phyloP scores from a whole-genome alignment of 2,888 invertebrate species.

The Syritta pipiens region DNA sequence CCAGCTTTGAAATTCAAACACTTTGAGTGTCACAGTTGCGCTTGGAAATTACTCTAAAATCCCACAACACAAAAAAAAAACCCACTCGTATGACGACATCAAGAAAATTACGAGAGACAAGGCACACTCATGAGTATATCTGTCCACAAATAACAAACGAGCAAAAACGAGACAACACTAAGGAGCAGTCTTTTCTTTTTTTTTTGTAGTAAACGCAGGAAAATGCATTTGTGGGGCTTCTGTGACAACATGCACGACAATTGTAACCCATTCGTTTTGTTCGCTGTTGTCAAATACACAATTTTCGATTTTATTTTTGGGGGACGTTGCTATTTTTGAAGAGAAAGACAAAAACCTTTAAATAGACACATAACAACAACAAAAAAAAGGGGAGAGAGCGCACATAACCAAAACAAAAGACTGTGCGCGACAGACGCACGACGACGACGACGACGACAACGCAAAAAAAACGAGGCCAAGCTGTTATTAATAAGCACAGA shows the following conservation, averaged over 20 bases:
- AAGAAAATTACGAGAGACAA: constrained; percentile 8
- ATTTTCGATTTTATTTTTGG: constrained; percentile 50
- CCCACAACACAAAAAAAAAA: not conserved
- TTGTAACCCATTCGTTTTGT: constrained; percentile 11
- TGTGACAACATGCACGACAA: constrained; percentile 17
- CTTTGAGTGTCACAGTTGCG: constrained; percentile 9
- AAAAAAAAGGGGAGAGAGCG: constrained; percentile 6
- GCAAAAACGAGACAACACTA: constrained; percentile 17
- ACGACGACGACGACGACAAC: constrained; percentile 10
- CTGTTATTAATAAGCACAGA: constrained; percentile 53
- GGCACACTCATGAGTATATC: not conserved
- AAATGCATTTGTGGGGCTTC: constrained; percentile 51
- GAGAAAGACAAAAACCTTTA: constrained; percentile 32
- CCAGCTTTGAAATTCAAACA: constrained; percentile 17
- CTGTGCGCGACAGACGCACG: constrained; percentile 45
- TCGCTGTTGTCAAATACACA: constrained; percentile 1
- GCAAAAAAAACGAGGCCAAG: constrained; percentile 58
- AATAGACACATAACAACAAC: constrained; percentile 28
- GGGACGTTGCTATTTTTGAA: constrained; percentile 55
- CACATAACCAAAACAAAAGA: constrained; percentile 52
- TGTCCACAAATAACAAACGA: not conserved
- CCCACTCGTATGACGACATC: constrained; percentile 7
- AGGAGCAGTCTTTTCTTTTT: too few species aligned
- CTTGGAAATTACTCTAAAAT: constrained; percentile 12
- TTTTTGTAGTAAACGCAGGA: not conserved